These are phyloP conservation scores for Saccopteryx leptura DNA, from an alignment of 2,113 vertebrate species.

Conservation along the genomic window DNA sequence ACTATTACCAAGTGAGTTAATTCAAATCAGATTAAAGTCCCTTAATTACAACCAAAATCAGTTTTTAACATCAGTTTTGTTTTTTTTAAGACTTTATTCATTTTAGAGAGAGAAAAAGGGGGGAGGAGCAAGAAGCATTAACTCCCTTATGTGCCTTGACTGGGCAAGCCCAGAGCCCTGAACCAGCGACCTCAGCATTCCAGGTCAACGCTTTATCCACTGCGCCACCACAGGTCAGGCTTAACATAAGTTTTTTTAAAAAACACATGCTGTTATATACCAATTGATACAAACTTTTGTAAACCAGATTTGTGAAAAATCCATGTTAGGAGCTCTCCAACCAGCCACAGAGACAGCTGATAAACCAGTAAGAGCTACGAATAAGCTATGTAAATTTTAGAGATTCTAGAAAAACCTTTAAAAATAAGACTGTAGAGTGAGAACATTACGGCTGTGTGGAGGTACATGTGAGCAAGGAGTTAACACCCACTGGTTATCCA, in stretches of 20 bases:
- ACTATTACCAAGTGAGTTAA: background rate
- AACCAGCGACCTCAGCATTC: too few relatives aligned
- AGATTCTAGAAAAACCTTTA: background rate
- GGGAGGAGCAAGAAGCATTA: too few relatives aligned
- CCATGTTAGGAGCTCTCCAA: background rate
- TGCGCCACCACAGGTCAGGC: too few relatives aligned
- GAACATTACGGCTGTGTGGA: background rate
- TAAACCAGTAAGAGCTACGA: background rate
- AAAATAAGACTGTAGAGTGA: background rate
- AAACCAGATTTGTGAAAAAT: background rate
- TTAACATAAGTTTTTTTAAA: background rate
- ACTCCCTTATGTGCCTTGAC: too few relatives aligned
- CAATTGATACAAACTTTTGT: background rate
- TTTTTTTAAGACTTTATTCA: too few relatives aligned
- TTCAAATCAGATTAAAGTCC: constrained; percentile 2
- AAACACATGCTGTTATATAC: background rate
- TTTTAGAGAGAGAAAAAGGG: too few relatives aligned
- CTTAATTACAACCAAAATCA: background rate
- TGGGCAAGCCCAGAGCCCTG: too few relatives aligned
- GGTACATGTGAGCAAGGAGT: background rate
- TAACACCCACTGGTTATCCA: background rate
- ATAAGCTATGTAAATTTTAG: background rate
- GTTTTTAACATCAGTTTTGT: background rate
- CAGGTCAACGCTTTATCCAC: too few relatives aligned
- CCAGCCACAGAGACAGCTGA: background rate